Base-by-base conservation (phyloP, 2,888 invertebrate species). In the Linyphia triangularis region DNA sequence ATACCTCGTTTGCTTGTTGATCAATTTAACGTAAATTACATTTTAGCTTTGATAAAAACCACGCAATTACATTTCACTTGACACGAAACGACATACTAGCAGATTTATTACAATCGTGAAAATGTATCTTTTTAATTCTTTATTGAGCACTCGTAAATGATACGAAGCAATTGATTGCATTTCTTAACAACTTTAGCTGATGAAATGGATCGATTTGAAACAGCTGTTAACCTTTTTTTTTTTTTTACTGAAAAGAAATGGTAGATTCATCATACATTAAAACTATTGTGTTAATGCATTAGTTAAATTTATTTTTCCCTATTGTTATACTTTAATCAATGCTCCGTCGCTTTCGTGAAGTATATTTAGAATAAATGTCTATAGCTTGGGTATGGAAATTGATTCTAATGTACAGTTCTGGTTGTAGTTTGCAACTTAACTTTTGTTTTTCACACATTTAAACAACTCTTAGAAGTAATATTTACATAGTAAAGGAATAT, bases 21-120 rank as follows among this genome's bases (percentile, higher is more conserved):
- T 78, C 77, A 77, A 78, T 78, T 83, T 70, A 78, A 78, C 78
- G 22, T 79, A 82, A 33, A 82, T 69, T 82, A 61, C 61, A 33
- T 63, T 28, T 6, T n/a, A n/a, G 16, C 19, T 28, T 67, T 67
- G 51, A 28, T 24, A 77, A 85, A 63, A 65, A 65, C 16, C 70
- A 33, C 28, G 77, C 77, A 70, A 78, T 85, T 78, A 85, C 70
- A 65, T 40, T 40, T 73, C 61, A 10, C 16, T 26, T 28, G 40
- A 19, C 28, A 72, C 33, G 37, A 40, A 82, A 70, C 70, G 70
- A 85, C 78, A 85, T 67, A 70, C 24, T 70, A 69, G 16, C 30
- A 40, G 69, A 78, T 78, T 78, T 78, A 69, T 85, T 63, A 40
- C 24, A 85, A 77, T 85, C 77, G 57, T 85, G 69, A 82, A 72